Evolutionary conservation across 2,888 invertebrate species (phyloP).

Genomic region (Scrobipalpa costella): DNA sequence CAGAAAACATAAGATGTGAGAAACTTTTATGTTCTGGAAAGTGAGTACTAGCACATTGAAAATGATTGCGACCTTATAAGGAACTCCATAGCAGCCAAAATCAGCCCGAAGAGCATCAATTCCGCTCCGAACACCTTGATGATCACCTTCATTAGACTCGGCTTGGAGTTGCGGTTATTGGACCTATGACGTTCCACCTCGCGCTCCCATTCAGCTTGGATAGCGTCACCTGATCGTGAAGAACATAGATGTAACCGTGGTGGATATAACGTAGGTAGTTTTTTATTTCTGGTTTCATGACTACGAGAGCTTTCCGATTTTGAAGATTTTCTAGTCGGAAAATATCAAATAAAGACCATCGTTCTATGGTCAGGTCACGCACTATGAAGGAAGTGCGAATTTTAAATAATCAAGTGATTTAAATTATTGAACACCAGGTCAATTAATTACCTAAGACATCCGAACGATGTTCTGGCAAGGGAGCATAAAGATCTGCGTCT

Average conservation of each 20-base stretch:
- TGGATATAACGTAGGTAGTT: too few species aligned
- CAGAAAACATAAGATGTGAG: constrained; percentile 5
- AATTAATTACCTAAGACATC: constrained; percentile 64
- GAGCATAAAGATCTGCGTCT: constrained; percentile 84
- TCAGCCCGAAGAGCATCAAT: constrained; percentile 82
- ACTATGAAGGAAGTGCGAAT: too few species aligned
- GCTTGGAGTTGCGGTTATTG: constrained; percentile 55
- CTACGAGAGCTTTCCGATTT: not conserved
- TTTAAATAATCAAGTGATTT: too few species aligned
- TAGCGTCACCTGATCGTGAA: constrained; percentile 77
- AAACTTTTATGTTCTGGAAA: not conserved
- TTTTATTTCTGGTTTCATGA: too few species aligned
- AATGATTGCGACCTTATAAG: constrained; percentile 74
- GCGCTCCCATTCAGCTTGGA: constrained; percentile 82
- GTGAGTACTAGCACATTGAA: not conserved
- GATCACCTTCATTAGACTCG: constrained; percentile 82
- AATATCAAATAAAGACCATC: too few species aligned
- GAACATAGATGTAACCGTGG: too few species aligned
- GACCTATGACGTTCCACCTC: constrained; percentile 67
- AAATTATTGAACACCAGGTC: too few species aligned
- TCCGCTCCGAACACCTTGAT: constrained; percentile 82
- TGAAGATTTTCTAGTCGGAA: not conserved
- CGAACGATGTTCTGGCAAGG: constrained; percentile 85
- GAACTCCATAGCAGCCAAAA: constrained; percentile 83
- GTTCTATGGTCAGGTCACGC: too few species aligned